A percentile compares a stretch with the other conserved stretches of the same genome.
Evolutionary conservation across 2,888 invertebrate species (phyloP).

Genomic region (Tetragonisca angustula): DNA sequence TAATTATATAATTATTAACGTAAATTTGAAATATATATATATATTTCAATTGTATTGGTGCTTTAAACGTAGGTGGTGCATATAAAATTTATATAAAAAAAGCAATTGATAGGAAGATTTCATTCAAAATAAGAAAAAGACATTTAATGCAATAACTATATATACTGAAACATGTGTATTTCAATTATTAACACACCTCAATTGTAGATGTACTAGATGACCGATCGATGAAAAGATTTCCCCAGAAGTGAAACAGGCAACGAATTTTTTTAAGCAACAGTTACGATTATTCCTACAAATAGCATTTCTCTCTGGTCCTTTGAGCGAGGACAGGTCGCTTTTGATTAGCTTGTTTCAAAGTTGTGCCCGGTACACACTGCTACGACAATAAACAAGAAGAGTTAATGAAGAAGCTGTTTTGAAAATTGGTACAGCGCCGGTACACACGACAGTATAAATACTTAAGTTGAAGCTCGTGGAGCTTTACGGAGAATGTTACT

Average conservation of each 20-base stretch:
- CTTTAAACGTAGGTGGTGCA: too few relatives aligned
- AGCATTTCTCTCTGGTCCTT: not conserved
- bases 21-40: too few relatives aligned
- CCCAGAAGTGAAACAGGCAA: not conserved
- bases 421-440: constrained; percentile 44
- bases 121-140: too few relatives aligned
- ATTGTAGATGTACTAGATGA: too few relatives aligned
- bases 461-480: constrained; percentile 53
- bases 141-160: too few relatives aligned
- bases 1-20: too few relatives aligned
- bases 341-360: constrained; percentile 29
- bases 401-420: constrained; percentile 60
- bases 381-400: constrained; percentile 16
- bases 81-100: too few relatives aligned
- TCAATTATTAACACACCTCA: too few relatives aligned
- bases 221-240: too few relatives aligned
- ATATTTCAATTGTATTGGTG: too few relatives aligned
- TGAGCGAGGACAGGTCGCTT: constrained; percentile 2
- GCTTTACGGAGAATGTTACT: constrained; percentile 45
- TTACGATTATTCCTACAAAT: not conserved
- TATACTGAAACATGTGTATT: too few relatives aligned
- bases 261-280: not conserved
- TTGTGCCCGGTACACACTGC: not conserved
- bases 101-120: too few relatives aligned
- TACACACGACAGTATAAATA: constrained; percentile 59